Evolutionary conservation across 2,888 invertebrate species (phyloP).

Genomic region (Sarcophaga caerulescens): DNA sequence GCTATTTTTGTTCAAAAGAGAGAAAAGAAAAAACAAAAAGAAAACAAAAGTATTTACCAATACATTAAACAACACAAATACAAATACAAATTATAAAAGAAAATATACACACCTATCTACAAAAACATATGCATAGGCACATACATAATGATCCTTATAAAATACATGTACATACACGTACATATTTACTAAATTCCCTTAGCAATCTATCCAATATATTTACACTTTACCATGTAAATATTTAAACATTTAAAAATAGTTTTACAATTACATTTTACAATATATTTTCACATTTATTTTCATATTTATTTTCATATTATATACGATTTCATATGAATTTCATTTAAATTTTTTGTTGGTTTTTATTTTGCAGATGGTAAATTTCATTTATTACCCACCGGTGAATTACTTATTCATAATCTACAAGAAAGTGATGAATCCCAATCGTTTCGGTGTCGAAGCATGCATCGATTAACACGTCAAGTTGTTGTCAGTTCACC

Average conservation of each 20-base stretch:
- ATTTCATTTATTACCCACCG: constrained; percentile 88
- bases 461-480: constrained; percentile 87
- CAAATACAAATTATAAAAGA: background rate
- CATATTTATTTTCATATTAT: constrained; percentile 1
- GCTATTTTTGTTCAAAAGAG: constrained; percentile 41
- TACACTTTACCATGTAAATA: background rate
- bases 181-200: background rate
- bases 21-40: background rate
- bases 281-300: constrained; percentile 23
- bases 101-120: background rate
- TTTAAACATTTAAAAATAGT: constrained; percentile 8
- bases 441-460: constrained; percentile 87
- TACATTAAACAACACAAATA: constrained; percentile 15
- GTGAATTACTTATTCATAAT: constrained; percentile 88
- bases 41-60: constrained; percentile 24
- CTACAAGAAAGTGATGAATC: constrained; percentile 88
- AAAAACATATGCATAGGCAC: background rate
- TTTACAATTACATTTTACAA: constrained; percentile 29
- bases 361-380: constrained; percentile 84
- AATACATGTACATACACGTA: background rate
- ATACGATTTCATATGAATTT: background rate
- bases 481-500: constrained; percentile 87
- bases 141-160: background rate
- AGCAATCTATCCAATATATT: background rate
- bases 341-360: constrained; percentile 27